Evolutionary conservation across 2,888 invertebrate species (phyloP), one percentile per base, ranked within the genome.

Genomic region (Hydrotaea cyrtoneurina): DNA sequence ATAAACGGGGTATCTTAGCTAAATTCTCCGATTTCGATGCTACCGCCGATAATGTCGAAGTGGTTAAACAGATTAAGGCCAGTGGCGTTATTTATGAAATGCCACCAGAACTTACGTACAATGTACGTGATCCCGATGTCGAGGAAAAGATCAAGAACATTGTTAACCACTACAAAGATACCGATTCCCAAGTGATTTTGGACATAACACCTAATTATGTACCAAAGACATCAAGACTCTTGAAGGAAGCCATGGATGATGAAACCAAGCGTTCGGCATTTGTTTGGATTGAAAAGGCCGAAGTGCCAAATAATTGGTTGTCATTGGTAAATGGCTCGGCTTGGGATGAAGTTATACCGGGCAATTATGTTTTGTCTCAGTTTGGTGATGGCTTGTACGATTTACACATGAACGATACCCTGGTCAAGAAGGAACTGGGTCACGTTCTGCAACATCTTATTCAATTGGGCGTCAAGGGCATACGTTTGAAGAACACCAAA

Each of bases 121-220:
- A 94, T 1, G 94, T 96, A 53, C 89, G 87, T n/a, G 87, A 90
- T 50, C 86, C 90, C 0, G 88, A 89, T 23, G 88, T 92, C 7
- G 89, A 92, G 73, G 85, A 89, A n/a, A 89, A 89, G 82, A 91
- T 93, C 57, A 91, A 88, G 69, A 88, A 87, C 23, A 79, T 92
- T 10, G 88, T 92, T 7, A 88, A 88, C 0, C 86, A 87, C 2
- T 92, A 91, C 82, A 89, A 90, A 86, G 91, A 93, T 7, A 90
- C 90, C 83, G 93, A 93, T 15, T 91, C 94, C n/a, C 93, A 94
- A 82, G 93, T 97, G 26, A 94, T 97, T 59, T 93, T 97, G 81
- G 96, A 96, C 88, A 91, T 97, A 86, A 95, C 96, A 23, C 96
- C 97, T 0, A 96, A 96, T 91, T 95, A 94, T 90, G 95, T 96